Evolutionary conservation across 2,888 invertebrate species (phyloP).

Genomic region (Drosophila monieri): DNA sequence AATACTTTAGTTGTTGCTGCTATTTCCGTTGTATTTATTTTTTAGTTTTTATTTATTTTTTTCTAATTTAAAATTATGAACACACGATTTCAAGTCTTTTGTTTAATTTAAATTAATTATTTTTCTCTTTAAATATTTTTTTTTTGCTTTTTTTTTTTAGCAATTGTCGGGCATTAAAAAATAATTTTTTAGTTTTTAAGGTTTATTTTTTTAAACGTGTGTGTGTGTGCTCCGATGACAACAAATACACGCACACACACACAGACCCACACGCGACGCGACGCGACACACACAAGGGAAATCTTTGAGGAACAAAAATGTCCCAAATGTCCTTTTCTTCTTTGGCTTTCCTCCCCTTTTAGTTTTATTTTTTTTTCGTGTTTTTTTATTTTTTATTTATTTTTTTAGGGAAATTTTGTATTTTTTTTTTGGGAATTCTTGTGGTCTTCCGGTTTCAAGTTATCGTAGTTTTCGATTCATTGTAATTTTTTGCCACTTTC

Average conservation of each 20-base stretch:
- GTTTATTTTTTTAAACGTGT: conserved; percentile 25
- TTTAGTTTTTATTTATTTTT: conserved; percentile 31
- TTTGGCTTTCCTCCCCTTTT: background rate
- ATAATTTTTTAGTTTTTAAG: background rate
- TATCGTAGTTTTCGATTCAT: conserved; percentile 44
- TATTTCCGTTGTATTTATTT: conserved; percentile 23
- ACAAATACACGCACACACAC: conserved; percentile 44
- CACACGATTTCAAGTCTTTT: conserved; percentile 74
- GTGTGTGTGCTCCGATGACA: conserved; percentile 12
- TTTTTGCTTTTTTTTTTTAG: conserved; percentile 14
- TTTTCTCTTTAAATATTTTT: conserved; percentile 14
- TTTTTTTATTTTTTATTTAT: background rate
- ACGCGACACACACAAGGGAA: conserved; percentile 22
- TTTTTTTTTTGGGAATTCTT: background rate
- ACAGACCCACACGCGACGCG: conserved; percentile 16
- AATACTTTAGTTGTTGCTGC: conserved; percentile 31
- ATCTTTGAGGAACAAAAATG: conserved; percentile 20
- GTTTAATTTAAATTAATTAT: conserved; percentile 40
- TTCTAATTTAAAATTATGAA: conserved; percentile 72
- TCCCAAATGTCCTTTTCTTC: conserved; percentile 8
- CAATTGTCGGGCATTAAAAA: conserved; percentile 17
- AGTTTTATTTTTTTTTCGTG: background rate
- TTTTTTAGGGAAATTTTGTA: background rate
- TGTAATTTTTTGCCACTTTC: conserved; percentile 28
- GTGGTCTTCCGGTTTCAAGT: conserved; percentile 37